Evolutionary conservation across 2,797 vertebrate species (phyloP).

Genomic region (Helicolenus hilgendorfi): DNA sequence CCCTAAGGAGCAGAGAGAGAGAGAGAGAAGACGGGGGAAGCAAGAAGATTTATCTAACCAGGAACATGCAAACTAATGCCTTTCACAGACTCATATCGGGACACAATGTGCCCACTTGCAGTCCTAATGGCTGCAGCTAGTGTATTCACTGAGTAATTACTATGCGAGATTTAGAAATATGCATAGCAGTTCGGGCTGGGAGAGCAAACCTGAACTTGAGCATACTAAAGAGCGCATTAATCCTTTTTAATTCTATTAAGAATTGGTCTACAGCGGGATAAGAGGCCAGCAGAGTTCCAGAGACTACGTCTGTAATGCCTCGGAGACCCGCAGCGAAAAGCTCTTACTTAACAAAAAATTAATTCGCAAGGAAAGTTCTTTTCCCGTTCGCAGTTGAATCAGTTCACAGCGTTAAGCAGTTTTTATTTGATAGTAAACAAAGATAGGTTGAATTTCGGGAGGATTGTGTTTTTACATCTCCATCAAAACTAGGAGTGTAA

Average conservation of each 20-base stretch:
- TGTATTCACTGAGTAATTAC: slow-evolving; percentile 75
- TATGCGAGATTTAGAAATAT: slow-evolving; percentile 79
- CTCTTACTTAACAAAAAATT: slow-evolving; percentile 59
- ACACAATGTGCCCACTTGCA: slow-evolving; percentile 65
- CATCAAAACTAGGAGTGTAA: neutral
- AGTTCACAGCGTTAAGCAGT: slow-evolving; percentile 45
- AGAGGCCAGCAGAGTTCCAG: slow-evolving; percentile 72
- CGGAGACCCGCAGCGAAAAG: slow-evolving; percentile 53
- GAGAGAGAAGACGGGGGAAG: slow-evolving; percentile 12
- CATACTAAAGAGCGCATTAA: slow-evolving; percentile 86
- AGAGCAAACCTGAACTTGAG: slow-evolving; percentile 71
- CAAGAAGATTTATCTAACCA: slow-evolving; percentile 51
- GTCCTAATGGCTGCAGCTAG: slow-evolving; percentile 61
- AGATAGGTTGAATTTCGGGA: neutral
- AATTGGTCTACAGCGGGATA: slow-evolving; percentile 78
- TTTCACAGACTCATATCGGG: slow-evolving; percentile 70
- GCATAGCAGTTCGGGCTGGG: slow-evolving; percentile 60
- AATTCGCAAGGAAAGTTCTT: slow-evolving; percentile 35
- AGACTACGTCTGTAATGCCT: slow-evolving; percentile 52
- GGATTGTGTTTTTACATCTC: slow-evolving; percentile 1
- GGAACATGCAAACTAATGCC: slow-evolving; percentile 64
- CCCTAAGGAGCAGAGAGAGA: slow-evolving; percentile 39
- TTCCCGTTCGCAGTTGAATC: slow-evolving; percentile 35
- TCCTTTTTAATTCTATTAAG: slow-evolving; percentile 89
- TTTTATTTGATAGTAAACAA: slow-evolving; percentile 45